Evolutionary conservation across 2,888 invertebrate genomes (phyloP), one percentile per base, ranked within the genome.

Genomic region (Ramazzottius varieornatus): DNA sequence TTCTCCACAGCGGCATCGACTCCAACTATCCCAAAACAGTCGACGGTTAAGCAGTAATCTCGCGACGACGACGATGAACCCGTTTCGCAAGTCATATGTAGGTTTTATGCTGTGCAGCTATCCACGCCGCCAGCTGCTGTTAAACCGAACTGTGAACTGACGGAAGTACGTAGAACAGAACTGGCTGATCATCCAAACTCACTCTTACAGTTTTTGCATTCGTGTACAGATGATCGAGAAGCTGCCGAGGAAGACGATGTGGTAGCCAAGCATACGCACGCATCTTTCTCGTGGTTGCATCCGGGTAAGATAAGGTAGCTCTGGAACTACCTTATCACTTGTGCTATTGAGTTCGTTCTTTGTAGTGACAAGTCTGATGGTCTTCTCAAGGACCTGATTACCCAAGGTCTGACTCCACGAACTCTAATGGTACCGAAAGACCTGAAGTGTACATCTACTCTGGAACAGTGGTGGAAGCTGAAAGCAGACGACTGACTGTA

Each of bases 381-480:
- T 4, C 29, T 54, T 4, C 54, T 16, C 29, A 54, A 29, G 29
- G 54, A 54, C 24, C 54, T 54, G 20, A 24, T 54, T 4, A 24
- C 20, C 4, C 8, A 29, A 16, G 54, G 54, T 24, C 20, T 54
- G 16, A 29, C 29, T 54, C 54, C 54, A 13, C 54, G 54, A 54
- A 54, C 54, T 16, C 54, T 54, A 24, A 24, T 8, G 4, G 29
- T 54, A 16, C 54, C 54, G 4, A 4, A 8, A 13, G 29, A 54
- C 24, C 24, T 54, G n/a, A n/a, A n/a, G n/a, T n/a, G n/a, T n/a
- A n/a, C n/a, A n/a, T n/a, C n/a, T n/a, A n/a, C n/a, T n/a, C n/a
- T n/a, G n/a, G n/a, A n/a, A n/a, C 98, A 99, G 73, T 99, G 98
- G 98, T 99, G 98, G 98, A 82, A 85, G 13, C 80, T 98, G 72